Evolutionary conservation across 2,888 invertebrate genomes (phyloP), one percentile per base, ranked within the genome.

Genomic region (Aplocera efformata): DNA sequence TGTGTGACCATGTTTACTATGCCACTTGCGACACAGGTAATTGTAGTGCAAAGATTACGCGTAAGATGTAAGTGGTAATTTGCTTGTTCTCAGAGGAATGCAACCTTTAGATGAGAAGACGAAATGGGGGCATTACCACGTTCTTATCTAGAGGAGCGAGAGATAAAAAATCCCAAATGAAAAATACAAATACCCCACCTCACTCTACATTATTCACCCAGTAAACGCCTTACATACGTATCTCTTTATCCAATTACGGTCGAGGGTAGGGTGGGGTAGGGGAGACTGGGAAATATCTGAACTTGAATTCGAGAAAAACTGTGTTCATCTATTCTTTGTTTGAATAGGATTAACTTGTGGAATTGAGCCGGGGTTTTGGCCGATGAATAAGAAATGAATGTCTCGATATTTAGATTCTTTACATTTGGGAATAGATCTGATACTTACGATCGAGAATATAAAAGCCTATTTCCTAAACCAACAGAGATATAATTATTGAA

Each of bases 181-280:
- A 38, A 34, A 8, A 6, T 20, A 33, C 10, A 7, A 22, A 22
- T 7, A 32, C 8, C 23, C 25, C 8, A 26, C 20, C 25, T 23
- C 13, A n/a, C n/a, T 17, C 38, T 40, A 47, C 42, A 47, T 49
- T 44, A 49, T 52, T 52, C 46, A 52, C 42, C 39, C 25, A 31
- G 42, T 35, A 41, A 47, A 50, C 39, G 45, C 32, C 45, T 38
- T 36, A 40, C 42, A 42, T 50, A 38, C 50, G 50, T 43, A 47
- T 54, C 42, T 41, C 38, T 52, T 56, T 50, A 54, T 56, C 50
- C 52, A 56, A 56, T 56, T 56, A 54, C 43, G 48, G 5, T 31
- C 10, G 13, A 34, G 10, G 25, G 10, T 10, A 22, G 34, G 32
- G 21, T 29, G 8, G n/a, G 13, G 13, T 17, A 34, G 10, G 25